Base-by-base conservation (phyloP, 2,888 invertebrate species). In the Seladonia tumulorum region DNA sequence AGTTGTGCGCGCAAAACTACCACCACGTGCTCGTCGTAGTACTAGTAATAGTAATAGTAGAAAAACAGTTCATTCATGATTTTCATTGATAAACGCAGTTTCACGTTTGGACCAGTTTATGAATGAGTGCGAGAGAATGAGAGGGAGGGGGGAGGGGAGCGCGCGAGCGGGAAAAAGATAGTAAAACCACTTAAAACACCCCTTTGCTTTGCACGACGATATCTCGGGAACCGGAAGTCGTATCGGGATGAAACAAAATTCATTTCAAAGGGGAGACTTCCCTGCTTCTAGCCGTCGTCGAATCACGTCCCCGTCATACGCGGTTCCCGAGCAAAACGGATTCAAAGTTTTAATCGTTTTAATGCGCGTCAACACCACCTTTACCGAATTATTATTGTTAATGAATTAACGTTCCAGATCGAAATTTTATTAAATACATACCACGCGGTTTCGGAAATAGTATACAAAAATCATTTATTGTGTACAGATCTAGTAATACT, bases 201-300 rank as follows among this genome's bases (percentile, higher is more conserved):
- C 63, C 18, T 63, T 63, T 7, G 63, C 25, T 29, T 18, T 29
- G 18, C 29, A 29, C 63, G 63, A 63, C 29, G 63, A 8, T 63
- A 63, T 63, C 63, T 63, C 63, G 63, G 63, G 16, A 63, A 63
- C 63, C 29, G 63, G 63, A 63, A 63, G 63, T 63, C 8, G 63
- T 63, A 63, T 63, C 63, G 63, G 63, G 29, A 63, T 63, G 63
- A 63, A 63, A 63, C 63, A 18, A 5, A 63, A 63, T 63, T 63
- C 63, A 16, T 63, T 63, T 63, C 63, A 63, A 63, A 63, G 63
- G 63, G 63, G 63, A 29, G 63, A 63, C 63, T 63, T 63, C 18
- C 63, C 63, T 18, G 63, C 63, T 63, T 29, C 63, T 18, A 18
- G 18, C 29, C 29, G 5, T 63, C 16, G 29, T 18, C 5, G 29